Base-by-base conservation (phyloP, 2,797 vertebrate genomes). In the Lates japonicus region DNA sequence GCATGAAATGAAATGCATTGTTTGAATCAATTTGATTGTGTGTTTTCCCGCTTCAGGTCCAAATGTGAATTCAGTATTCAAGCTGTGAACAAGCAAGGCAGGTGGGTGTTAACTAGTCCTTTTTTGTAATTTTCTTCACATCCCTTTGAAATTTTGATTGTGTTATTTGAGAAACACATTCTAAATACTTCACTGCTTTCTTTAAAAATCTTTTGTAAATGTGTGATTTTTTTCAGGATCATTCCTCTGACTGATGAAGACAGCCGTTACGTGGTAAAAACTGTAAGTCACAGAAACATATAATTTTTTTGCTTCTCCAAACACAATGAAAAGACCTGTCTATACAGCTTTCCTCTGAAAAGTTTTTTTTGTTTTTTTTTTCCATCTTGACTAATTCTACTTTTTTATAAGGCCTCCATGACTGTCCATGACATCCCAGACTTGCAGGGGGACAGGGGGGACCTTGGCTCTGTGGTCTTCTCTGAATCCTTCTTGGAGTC, bases 401-500 rank as follows among this genome's bases (percentile, higher is more conserved):
- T 44, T 29, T 12, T 54, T 29, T 11, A 6, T 25, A 96, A 99
- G 98, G 98, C 97, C 0, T 96, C 95, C 73, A 96, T 99, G 96
- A 94, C 93, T 7, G 88, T 99, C 14, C 96, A 94, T 54, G 97
- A 99, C 93, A 96, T 99, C 86, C 97, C 98, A 46, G 96, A 98
- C 86, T 87, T 97, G 74, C 94, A 96, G 71, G 81, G 92, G 5
- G 93, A 93, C 31, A 84, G 83, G 12, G 96, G 94, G 0, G 91
- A 94, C 81, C 92, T 99, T 78, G 98, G 98, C 31, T 99, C 98
- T 29, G 93, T 99, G 51, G 95, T 98, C 77, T 99, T 99, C 90
- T 98, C 98, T 5, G 98, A 99, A 68, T 98, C 97, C 0, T 99
- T 99, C 87, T 83, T 99, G 80, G 97, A 97, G 51, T 99, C 98